These are phyloP conservation scores for Saturnia pavonia DNA, from an alignment of 2,888 invertebrate genomes.

Conservation along the genomic window DNA sequence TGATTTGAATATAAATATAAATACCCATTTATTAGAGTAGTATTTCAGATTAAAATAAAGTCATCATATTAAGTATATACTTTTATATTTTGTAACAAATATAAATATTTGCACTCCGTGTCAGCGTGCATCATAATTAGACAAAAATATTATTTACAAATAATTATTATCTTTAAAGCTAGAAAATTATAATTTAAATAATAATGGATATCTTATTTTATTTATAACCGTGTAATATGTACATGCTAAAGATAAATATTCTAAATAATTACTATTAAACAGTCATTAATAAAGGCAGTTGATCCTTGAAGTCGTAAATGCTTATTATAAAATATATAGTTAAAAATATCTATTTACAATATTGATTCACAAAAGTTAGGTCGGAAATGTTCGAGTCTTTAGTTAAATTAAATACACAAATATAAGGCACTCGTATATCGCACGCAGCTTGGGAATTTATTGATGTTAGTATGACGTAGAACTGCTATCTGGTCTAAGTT, in stretches of 20 bases:
- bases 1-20: no score
- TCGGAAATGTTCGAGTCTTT: conserved; percentile 37
- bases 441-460: conserved; percentile 31
- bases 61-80: conserved; percentile 53
- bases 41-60: conserved; percentile 34
- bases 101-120: conserved; percentile 70
- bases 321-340: conserved; percentile 25
- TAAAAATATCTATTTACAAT: conserved; percentile 34
- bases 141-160: conserved; percentile 70
- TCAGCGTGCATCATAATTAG: conserved; percentile 59
- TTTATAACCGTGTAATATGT: conserved; percentile 39
- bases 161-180: conserved; percentile 57
- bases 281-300: conserved; percentile 74
- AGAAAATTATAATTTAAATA: conserved; percentile 66
- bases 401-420: conserved; percentile 40
- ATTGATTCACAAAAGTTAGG: conserved; percentile 27
- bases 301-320: conserved; percentile 26
- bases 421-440: conserved; percentile 59
- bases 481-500: conserved; percentile 89
- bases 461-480: conserved; percentile 83
- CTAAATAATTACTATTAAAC: conserved; percentile 48
- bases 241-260: conserved; percentile 34
- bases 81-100: conserved; percentile 81
- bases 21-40: background rate
- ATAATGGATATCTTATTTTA: conserved; percentile 43